A percentile compares a stretch with the other conserved stretches of the same genome.
Evolutionary conservation across 2,888 invertebrate genomes (phyloP).

Genomic region (Lutraria lutraria): DNA sequence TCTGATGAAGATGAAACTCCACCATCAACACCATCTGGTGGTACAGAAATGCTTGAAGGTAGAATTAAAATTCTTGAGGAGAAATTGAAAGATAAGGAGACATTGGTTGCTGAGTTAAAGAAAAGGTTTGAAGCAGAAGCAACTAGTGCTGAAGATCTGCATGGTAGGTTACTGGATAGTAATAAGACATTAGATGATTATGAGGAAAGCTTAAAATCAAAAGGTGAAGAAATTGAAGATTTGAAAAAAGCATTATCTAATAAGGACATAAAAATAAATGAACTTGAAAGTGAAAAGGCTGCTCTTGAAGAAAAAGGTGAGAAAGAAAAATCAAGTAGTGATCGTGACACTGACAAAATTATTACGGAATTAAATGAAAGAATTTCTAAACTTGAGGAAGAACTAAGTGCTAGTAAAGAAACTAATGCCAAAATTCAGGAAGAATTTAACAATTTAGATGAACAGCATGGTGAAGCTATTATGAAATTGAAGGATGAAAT

Average conservation of each 20-base stretch:
- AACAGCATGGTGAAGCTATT: conserved; percentile 70
- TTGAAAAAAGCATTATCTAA: conserved; percentile 62
- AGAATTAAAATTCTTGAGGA: conserved; percentile 58
- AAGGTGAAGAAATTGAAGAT: conserved; percentile 68
- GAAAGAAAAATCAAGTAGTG: conserved; percentile 58
- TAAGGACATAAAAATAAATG: conserved; percentile 68
- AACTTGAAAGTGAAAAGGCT: conserved; percentile 71
- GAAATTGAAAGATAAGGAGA: conserved; percentile 63
- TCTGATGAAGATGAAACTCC: conserved; percentile 68
- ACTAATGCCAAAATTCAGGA: conserved; percentile 62
- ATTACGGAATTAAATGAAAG: conserved; percentile 68
- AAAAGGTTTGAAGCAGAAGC: conserved; percentile 69
- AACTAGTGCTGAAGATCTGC: conserved; percentile 67
- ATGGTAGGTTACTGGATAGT: conserved; percentile 64
- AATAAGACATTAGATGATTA: conserved; percentile 65
- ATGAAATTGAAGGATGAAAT: conserved; percentile 77
- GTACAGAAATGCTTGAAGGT: conserved; percentile 47
- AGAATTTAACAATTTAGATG: conserved; percentile 60
- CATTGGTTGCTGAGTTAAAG: conserved; percentile 71
- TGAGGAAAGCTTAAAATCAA: conserved; percentile 68
- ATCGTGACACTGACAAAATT: conserved; percentile 57
- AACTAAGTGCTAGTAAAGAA: conserved; percentile 70
- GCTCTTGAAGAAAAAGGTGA: conserved; percentile 73
- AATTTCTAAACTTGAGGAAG: conserved; percentile 66
- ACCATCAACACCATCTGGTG: conserved; percentile 47